These are phyloP conservation scores for Sebastes itinus DNA, from an alignment of 2,797 vertebrate species.

Conservation along the genomic window DNA sequence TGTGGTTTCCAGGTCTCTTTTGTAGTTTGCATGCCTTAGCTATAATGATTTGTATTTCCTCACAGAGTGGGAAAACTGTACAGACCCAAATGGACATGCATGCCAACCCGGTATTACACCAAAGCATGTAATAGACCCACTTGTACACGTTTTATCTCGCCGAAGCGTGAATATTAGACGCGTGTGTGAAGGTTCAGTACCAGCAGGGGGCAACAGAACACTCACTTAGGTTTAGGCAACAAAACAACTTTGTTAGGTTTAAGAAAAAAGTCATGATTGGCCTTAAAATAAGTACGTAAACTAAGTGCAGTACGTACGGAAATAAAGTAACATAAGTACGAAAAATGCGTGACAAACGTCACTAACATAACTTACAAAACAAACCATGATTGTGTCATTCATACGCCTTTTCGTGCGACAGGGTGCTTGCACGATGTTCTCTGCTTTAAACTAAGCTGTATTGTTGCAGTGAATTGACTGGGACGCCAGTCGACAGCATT, in stretches of 20 bases:
- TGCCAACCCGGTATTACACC: neutral
- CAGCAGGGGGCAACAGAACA: neutral
- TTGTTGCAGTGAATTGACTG: neutral
- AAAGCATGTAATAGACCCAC: neutral
- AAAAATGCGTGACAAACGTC: no score
- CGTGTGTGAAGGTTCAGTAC: no score
- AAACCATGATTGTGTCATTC: no score
- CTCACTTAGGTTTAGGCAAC: neutral
- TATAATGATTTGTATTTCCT: slow-evolving; percentile 24
- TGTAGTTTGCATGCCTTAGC: slow-evolving; percentile 12
- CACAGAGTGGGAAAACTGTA: neutral
- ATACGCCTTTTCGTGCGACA: no score
- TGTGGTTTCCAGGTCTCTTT: slow-evolving; percentile 18
- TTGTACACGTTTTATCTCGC: no score
- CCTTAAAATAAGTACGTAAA: no score
- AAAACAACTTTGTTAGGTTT: neutral
- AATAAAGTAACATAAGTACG: no score
- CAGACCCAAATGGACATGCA: neutral
- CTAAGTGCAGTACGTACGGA: no score
- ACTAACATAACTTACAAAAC: no score
- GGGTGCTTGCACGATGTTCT: neutral
- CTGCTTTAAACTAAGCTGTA: neutral
- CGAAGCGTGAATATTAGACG: no score
- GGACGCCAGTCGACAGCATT: neutral
- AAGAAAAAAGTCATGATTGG: neutral